Percentiles rank a stretch among this genome's conserved stretches.
phyloP scores from a whole-genome alignment of 2,888 invertebrate species.

The Eumerus sabulonum region DNA sequence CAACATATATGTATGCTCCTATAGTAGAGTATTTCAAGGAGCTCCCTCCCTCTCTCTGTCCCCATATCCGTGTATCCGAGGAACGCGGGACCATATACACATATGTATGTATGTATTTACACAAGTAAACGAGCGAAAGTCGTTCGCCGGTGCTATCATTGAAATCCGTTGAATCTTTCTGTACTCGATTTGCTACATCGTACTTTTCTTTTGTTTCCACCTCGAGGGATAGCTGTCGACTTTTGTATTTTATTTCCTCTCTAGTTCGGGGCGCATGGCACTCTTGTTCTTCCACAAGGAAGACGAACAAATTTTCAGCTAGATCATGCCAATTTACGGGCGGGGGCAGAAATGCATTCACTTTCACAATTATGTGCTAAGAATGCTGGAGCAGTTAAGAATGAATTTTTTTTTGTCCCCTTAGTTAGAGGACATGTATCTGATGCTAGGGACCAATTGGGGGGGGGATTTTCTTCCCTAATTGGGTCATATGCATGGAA shows the following conservation, averaged over 20 bases:
- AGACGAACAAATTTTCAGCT: slow-evolving; percentile 53
- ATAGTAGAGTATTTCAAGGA: too few species aligned
- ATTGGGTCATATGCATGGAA: slow-evolving; percentile 64
- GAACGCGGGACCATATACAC: neutral
- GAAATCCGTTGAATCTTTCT: slow-evolving; percentile 52
- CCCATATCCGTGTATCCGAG: too few species aligned
- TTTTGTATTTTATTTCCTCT: too few species aligned
- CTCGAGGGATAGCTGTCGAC: slow-evolving; percentile 7
- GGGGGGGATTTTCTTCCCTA: slow-evolving; percentile 15
- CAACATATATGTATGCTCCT: slow-evolving; percentile 5
- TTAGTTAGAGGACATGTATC: slow-evolving; percentile 4
- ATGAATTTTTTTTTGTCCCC: neutral
- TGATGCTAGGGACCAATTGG: neutral
- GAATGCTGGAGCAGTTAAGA: slow-evolving; percentile 56
- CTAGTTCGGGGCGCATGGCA: too few species aligned
- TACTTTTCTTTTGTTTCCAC: slow-evolving; percentile 56
- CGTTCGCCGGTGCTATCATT: slow-evolving; percentile 62
- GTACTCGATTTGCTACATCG: slow-evolving; percentile 35
- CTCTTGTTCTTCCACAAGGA: neutral
- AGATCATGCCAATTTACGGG: slow-evolving; percentile 63
- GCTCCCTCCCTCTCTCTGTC: too few species aligned
- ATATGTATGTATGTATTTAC: slow-evolving; percentile 11
- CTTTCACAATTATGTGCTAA: slow-evolving; percentile 65
- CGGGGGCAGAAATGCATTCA: slow-evolving; percentile 64
- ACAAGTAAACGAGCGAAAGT: slow-evolving; percentile 55